Conservation (phyloP, 2,797 vertebrate genomes). For the Avahi laniger region DNA sequence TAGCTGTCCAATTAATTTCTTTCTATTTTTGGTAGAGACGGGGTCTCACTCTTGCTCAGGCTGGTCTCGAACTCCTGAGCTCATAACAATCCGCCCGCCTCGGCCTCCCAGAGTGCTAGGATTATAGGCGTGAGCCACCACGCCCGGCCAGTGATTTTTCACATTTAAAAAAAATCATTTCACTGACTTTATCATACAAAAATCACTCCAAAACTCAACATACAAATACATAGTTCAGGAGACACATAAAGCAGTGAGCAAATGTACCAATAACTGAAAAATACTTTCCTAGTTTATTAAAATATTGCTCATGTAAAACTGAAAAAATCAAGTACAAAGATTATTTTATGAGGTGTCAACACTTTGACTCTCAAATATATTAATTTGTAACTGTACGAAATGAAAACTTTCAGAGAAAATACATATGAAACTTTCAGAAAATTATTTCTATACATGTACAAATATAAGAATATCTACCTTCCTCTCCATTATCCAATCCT, state of each 20-base stretch:
- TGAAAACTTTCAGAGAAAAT: conserved; percentile 6
- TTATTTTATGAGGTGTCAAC: neutral
- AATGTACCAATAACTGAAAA: conserved; percentile 3
- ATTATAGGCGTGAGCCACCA: no score
- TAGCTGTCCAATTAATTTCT: no score
- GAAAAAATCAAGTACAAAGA: conserved; percentile 10
- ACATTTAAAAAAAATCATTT: conserved; percentile 10
- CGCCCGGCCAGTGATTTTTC: conserved; percentile 21
- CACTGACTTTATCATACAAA: neutral
- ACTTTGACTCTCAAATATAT: neutral
- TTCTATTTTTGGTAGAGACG: no score
- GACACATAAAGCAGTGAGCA: conserved; percentile 24
- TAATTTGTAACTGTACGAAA: neutral
- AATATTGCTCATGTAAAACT: neutral
- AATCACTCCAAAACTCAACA: conserved; percentile 19
- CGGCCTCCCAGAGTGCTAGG: no score
- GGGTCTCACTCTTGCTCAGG: no score
- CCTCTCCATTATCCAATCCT: neutral
- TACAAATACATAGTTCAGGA: neutral
- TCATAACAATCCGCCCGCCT: no score
- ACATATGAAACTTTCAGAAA: neutral
- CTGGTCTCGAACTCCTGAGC: no score
- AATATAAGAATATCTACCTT: neutral
- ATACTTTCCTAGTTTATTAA: conserved; percentile 1
- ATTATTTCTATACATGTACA: neutral